Percentiles rank a stretch among this genome's conserved stretches.
phyloP scores from a whole-genome alignment of 2,888 invertebrate genomes.

The Kuschelorhynchus macadamiae region DNA sequence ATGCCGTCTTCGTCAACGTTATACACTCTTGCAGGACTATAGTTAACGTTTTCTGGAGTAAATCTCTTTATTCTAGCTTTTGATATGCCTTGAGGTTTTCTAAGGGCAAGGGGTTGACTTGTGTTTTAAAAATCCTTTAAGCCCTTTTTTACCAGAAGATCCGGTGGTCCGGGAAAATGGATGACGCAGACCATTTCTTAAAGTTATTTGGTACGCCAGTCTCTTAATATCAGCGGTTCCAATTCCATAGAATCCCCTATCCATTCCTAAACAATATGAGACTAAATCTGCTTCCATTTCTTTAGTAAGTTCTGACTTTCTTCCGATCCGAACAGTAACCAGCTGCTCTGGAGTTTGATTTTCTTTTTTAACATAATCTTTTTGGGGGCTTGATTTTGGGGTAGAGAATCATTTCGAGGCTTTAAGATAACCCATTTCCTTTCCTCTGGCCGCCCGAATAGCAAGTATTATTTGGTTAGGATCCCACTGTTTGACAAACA shows the following conservation, averaged over 20 bases:
- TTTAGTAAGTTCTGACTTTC: background rate
- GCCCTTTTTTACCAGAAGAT: slow-evolving; percentile 17
- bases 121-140: too few relatives aligned
- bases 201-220: slow-evolving; percentile 15
- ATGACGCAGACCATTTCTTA: slow-evolving; percentile 11
- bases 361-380: slow-evolving; percentile 11
- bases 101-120: too few relatives aligned
- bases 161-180: slow-evolving; percentile 6
- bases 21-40: slow-evolving; percentile 49
- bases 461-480: slow-evolving; percentile 5
- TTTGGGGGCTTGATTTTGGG: slow-evolving; percentile 12
- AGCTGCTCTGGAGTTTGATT: slow-evolving; percentile 12
- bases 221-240: slow-evolving; percentile 7
- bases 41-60: slow-evolving; percentile 39
- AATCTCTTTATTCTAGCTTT: slow-evolving; percentile 14
- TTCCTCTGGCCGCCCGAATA: background rate
- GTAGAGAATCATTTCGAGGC: background rate
- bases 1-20: slow-evolving; percentile 55
- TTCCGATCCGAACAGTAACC: background rate
- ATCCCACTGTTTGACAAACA: slow-evolving; percentile 1
- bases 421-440: slow-evolving; percentile 16
- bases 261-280: slow-evolving; percentile 19
- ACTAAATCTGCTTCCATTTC: slow-evolving; percentile 13
- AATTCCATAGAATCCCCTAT: slow-evolving; percentile 18
- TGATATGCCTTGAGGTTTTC: too few relatives aligned